Evolutionary conservation across 2,797 vertebrate genomes (phyloP).

Genomic region (Mycteria americana): DNA sequence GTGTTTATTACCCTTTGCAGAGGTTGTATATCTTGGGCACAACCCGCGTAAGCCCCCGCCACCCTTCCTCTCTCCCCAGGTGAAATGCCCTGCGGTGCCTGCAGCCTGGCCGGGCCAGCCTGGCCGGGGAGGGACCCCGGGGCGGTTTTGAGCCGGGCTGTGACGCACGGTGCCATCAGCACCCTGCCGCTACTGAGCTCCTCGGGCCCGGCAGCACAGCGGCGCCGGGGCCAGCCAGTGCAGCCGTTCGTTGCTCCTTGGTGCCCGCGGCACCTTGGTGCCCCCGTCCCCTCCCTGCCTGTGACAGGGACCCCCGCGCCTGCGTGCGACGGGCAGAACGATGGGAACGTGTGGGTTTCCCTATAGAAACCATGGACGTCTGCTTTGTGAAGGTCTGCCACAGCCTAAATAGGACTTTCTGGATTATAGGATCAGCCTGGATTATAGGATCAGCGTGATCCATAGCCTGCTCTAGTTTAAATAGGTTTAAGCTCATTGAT

Average conservation of each 20-base stretch:
- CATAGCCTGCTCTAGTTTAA: background rate
- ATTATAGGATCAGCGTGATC: accelerated
- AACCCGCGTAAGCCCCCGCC: background rate
- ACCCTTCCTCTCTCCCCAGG: background rate
- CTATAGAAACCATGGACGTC: accelerated
- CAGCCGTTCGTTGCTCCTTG: accelerated
- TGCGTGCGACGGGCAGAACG: accelerated
- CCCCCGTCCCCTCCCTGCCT: background rate
- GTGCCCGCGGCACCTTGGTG: background rate
- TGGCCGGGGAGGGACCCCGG: background rate
- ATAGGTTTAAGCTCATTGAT: accelerated
- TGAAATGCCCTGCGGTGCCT: background rate
- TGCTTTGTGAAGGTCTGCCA: background rate
- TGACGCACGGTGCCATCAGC: background rate
- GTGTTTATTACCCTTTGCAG: background rate
- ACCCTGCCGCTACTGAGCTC: background rate
- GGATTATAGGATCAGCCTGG: background rate
- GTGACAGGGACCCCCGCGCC: too few relatives aligned
- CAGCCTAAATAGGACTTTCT: background rate
- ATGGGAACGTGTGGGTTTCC: background rate
- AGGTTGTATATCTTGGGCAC: accelerated
- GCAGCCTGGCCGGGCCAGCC: background rate
- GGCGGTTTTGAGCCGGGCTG: accelerated
- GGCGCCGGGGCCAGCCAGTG: accelerated
- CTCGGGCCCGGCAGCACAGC: background rate